Evolutionary conservation across 2,888 invertebrate species (phyloP).

Genomic region (Clitarchus hookeri): DNA sequence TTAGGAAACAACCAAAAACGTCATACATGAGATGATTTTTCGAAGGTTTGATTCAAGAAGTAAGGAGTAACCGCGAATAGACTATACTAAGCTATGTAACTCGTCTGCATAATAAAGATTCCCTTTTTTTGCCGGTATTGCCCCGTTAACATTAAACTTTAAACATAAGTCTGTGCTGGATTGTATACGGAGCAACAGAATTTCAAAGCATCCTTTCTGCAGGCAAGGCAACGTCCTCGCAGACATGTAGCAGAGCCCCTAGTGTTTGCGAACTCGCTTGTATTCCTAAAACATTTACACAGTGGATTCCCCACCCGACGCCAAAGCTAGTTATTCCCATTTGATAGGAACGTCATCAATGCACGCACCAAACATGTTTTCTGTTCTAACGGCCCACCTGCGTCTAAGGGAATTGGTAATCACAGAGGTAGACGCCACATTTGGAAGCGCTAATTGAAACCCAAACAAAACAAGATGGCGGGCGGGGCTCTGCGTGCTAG

Average conservation of each 20-base stretch:
- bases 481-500: background rate
- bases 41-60: too few species aligned
- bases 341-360: background rate
- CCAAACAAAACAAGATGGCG: slow-evolving; percentile 25
- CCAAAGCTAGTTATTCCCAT: background rate
- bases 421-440: slow-evolving; percentile 2
- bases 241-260: background rate
- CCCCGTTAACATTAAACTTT: too few species aligned
- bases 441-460: slow-evolving; percentile 24
- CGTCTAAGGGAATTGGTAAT: slow-evolving; percentile 22
- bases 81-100: too few species aligned
- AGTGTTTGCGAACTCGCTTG: background rate
- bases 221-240: background rate
- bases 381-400: background rate
- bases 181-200: too few species aligned
- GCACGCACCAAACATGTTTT: background rate
- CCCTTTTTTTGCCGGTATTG: too few species aligned
- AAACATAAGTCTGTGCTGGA: too few species aligned
- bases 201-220: background rate
- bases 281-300: slow-evolving; percentile 7
- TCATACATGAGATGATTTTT: too few species aligned
- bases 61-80: too few species aligned
- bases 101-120: too few species aligned
- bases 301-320: background rate
- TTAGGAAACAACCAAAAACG: too few species aligned